Base-by-base conservation (phyloP, 1,140 invertebrate species). In the Colletes latitarsis region DNA sequence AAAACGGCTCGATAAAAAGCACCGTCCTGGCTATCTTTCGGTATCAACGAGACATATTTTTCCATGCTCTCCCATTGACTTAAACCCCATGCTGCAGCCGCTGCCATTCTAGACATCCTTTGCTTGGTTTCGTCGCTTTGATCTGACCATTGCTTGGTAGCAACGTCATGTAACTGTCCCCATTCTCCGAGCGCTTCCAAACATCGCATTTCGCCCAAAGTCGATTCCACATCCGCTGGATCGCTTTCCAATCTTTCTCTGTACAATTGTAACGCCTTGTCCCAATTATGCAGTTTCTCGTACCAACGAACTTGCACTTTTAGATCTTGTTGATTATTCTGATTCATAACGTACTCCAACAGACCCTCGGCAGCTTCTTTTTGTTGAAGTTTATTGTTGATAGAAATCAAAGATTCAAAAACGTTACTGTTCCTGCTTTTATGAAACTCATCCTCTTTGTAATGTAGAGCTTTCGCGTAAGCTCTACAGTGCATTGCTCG, bases 231-330 rank as follows among this genome's bases (percentile, higher is more conserved):
- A 90, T 99, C 97, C 21, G 94, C 90, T 0, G 93, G 82, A 86
- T 96, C 94, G 14, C 94, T 94, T 9, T 94, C 90, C 10, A 97
- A 89, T 84, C 95, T 95, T 72, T 96, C 95, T 63, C 96, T 94
- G 89, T 99, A 99, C 0, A 98, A 95, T 75, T 96, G 94, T 17
- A 99, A 93, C 0, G 99, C 99, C 90, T 98, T 97, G 84, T 99
- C 98, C 99, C 99, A 99, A 89, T 99, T 98, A 90, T 99, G 98
- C 3, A 99, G 94, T 91, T 99, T 99, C 91, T 99, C 99, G 91
- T 99, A 99, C 99, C 99, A 99, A 8, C 97, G 94, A 66, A 99
- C 98, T 91, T 99, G 97, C 0, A 99, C 97, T 93, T 96, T 95
- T 4, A 97, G 93, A 76, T 94, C 94, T 8, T 94, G 93, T 82